A percentile compares a stretch with the other conserved stretches of the same genome.
These are phyloP conservation scores for Crotalus viridis DNA, from an alignment of 2,113 vertebrate species.

Conservation along the genomic window DNA sequence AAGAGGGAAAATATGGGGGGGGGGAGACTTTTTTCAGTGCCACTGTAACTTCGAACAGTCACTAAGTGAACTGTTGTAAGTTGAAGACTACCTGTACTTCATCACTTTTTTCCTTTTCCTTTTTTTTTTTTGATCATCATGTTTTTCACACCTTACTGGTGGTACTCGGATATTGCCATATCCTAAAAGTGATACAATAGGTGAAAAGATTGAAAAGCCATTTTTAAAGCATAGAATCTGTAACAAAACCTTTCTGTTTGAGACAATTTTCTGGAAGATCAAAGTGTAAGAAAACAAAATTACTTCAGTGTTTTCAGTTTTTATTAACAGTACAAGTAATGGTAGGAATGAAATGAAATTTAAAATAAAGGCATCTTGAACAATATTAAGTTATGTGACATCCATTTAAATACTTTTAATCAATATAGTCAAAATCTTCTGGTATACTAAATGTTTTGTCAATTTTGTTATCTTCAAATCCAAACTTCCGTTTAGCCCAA, in stretches of 20 bases:
- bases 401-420: slow-evolving; percentile 68
- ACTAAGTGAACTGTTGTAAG: too few species aligned
- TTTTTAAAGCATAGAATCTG: neutral
- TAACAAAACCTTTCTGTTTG: neutral
- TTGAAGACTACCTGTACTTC: too few species aligned
- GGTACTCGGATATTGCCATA: too few species aligned
- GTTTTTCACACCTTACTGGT: too few species aligned
- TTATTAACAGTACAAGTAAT: slow-evolving; percentile 61
- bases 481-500: slow-evolving; percentile 96
- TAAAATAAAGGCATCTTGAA: neutral
- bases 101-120: too few species aligned
- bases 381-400: slow-evolving; percentile 35
- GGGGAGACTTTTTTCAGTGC: too few species aligned
- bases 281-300: neutral
- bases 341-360: slow-evolving; percentile 12
- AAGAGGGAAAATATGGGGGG: too few species aligned
- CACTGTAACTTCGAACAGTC: too few species aligned
- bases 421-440: slow-evolving; percentile 95
- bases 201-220: too few species aligned
- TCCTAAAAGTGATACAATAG: too few species aligned
- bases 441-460: slow-evolving; percentile 97
- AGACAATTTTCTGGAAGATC: neutral
- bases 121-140: too few species aligned
- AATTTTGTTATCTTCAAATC: slow-evolving; percentile 88
- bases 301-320: slow-evolving; percentile 25